Conservation (phyloP, 1,140 invertebrate genomes). For the Drosophila watanabei region DNA sequence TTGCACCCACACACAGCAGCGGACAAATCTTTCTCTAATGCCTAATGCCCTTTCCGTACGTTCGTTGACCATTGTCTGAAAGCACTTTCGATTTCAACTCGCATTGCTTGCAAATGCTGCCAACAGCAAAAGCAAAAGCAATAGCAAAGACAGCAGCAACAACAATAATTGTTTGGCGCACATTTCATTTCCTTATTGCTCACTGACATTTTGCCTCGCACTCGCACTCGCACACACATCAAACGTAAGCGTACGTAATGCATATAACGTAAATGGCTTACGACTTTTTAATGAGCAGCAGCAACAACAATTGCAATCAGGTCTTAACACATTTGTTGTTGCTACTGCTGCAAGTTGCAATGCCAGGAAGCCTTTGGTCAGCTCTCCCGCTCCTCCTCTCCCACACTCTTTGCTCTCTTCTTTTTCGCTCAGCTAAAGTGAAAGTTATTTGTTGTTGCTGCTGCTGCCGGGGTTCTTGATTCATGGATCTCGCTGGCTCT, state of each 20-base stretch:
- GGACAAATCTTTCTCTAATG: slow-evolving; percentile 31
- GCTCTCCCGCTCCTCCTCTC: neutral
- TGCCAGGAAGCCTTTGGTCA: slow-evolving; percentile 58
- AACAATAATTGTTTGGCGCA: slow-evolving; percentile 80
- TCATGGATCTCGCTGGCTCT: slow-evolving; percentile 30
- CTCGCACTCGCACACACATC: slow-evolving; percentile 43
- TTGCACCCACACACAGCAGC: slow-evolving; percentile 19
- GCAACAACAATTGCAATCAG: slow-evolving; percentile 50
- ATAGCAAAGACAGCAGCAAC: slow-evolving; percentile 31
- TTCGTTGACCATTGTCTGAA: slow-evolving; percentile 48
- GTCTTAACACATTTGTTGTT: slow-evolving; percentile 48
- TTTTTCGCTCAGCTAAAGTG: slow-evolving; percentile 40
- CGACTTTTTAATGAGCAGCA: slow-evolving; percentile 76
- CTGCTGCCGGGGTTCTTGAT: slow-evolving; percentile 40
- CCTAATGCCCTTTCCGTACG: slow-evolving; percentile 51
- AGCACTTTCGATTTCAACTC: slow-evolving; percentile 65
- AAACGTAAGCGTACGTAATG: slow-evolving; percentile 30
- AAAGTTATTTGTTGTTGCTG: slow-evolving; percentile 55
- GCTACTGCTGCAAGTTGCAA: slow-evolving; percentile 43
- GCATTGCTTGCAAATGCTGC: slow-evolving; percentile 17
- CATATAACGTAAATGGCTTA: slow-evolving; percentile 63
- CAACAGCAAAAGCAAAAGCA: slow-evolving; percentile 23
- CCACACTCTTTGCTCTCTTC: slow-evolving; percentile 6
- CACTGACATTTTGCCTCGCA: slow-evolving; percentile 76
- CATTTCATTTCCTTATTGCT: slow-evolving; percentile 84